Evolutionary conservation across 2,113 vertebrate species (phyloP).

Genomic region (Corythaeola cristata): DNA sequence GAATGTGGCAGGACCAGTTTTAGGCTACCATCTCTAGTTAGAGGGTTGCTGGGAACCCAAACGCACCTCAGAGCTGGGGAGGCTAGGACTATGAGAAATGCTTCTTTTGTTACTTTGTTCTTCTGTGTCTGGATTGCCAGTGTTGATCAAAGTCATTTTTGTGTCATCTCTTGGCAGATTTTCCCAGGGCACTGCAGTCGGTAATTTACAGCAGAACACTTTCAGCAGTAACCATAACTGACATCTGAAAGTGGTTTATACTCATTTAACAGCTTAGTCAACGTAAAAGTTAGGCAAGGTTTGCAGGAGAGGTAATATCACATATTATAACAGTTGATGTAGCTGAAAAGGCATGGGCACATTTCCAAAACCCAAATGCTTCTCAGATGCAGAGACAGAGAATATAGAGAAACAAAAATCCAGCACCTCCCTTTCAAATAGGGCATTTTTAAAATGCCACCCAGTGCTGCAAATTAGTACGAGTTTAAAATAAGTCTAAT

Average conservation of each 20-base stretch:
- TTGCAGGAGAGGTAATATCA: not conserved
- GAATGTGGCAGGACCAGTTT: not conserved
- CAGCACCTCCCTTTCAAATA: not conserved
- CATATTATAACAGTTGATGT: not conserved
- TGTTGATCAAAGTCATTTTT: not conserved
- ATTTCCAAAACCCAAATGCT: not conserved
- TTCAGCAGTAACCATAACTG: not conserved
- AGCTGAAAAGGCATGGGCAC: not conserved
- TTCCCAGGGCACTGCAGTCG: not conserved
- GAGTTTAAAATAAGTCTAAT: slow-evolving; percentile 18
- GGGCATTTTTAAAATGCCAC: not conserved
- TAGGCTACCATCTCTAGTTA: not conserved
- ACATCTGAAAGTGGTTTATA: not conserved
- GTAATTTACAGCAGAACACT: not conserved
- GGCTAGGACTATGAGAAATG: not conserved
- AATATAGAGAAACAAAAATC: not conserved
- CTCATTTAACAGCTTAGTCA: not conserved
- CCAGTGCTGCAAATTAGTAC: not conserved
- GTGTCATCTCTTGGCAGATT: not conserved
- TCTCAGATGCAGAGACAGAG: not conserved
- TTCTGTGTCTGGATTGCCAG: not conserved
- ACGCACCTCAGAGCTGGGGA: not conserved
- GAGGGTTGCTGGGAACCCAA: not conserved
- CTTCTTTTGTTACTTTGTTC: not conserved
- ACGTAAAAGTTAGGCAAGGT: not conserved